Conservation (phyloP, 2,113 vertebrate genomes). For the Pitta sordida region DNA sequence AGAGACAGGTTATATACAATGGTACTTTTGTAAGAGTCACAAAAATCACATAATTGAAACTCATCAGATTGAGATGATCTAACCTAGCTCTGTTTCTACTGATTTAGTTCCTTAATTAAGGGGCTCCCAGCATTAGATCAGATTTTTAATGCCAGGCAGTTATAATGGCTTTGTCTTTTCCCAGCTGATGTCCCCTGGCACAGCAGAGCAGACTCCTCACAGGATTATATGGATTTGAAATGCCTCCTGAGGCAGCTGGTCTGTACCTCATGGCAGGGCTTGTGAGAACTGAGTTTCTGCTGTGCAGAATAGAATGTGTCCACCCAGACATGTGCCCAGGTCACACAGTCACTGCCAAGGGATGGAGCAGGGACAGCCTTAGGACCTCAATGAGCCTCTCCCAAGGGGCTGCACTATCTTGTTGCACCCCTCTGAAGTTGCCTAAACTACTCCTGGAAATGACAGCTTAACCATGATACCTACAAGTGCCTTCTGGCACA, state of each 20-base stretch:
- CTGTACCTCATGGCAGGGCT: background rate
- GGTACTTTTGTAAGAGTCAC: background rate
- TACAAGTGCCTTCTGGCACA: background rate
- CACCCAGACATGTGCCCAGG: rapidly evolving
- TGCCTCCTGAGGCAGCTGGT: background rate
- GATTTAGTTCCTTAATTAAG: background rate
- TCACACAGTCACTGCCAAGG: background rate
- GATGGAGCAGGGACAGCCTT: background rate
- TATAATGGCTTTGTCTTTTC: background rate
- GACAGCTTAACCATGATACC: background rate
- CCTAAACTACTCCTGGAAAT: background rate
- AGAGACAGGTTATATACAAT: background rate
- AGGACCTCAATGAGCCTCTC: rapidly evolving
- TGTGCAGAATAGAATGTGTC: background rate
- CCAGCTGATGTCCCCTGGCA: background rate
- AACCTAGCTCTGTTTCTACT: background rate
- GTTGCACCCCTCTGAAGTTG: background rate
- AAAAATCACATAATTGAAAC: background rate
- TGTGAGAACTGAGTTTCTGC: background rate
- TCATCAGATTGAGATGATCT: background rate
- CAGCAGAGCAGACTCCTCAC: background rate
- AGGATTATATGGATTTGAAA: background rate
- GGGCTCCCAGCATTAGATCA: background rate
- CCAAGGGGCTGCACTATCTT: background rate
- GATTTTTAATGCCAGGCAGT: background rate